Percentiles rank a stretch among this genome's conserved stretches.
Evolutionary conservation across 2,888 invertebrate genomes (phyloP).

Genomic region (Dasypolia templi): DNA sequence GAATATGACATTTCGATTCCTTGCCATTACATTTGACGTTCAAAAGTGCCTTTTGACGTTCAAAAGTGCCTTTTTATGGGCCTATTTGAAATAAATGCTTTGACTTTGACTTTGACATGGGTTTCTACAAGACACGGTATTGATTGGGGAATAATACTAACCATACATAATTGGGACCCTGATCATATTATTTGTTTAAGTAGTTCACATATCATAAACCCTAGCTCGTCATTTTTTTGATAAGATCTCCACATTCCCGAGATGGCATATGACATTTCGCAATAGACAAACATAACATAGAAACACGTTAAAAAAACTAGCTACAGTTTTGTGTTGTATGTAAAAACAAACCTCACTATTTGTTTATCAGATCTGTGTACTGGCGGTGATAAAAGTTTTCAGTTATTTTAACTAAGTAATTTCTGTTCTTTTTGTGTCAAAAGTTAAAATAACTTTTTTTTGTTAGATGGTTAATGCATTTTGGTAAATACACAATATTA

Average conservation of each 20-base stretch:
- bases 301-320: slow-evolving; percentile 71
- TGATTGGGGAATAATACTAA: too few species aligned
- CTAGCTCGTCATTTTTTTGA: background rate
- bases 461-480: background rate
- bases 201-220: too few species aligned
- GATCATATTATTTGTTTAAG: too few species aligned
- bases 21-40: too few species aligned
- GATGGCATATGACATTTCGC: slow-evolving; percentile 57
- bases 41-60: too few species aligned
- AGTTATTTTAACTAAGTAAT: background rate
- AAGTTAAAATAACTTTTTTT: accelerated
- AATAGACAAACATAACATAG: slow-evolving; percentile 60
- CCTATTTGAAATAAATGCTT: too few species aligned
- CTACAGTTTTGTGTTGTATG: slow-evolving; percentile 70
- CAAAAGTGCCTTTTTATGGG: too few species aligned
- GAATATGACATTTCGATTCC: too few species aligned
- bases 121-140: too few species aligned
- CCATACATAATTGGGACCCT: too few species aligned
- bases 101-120: too few species aligned
- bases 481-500: background rate
- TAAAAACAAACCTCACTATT: slow-evolving; percentile 73
- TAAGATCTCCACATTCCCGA: slow-evolving; percentile 15
- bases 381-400: slow-evolving; percentile 54
- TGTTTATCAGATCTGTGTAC: slow-evolving; percentile 70
- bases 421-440: background rate